Conservation (phyloP, 2,888 invertebrate species). For the Noctua fimbriata region DNA sequence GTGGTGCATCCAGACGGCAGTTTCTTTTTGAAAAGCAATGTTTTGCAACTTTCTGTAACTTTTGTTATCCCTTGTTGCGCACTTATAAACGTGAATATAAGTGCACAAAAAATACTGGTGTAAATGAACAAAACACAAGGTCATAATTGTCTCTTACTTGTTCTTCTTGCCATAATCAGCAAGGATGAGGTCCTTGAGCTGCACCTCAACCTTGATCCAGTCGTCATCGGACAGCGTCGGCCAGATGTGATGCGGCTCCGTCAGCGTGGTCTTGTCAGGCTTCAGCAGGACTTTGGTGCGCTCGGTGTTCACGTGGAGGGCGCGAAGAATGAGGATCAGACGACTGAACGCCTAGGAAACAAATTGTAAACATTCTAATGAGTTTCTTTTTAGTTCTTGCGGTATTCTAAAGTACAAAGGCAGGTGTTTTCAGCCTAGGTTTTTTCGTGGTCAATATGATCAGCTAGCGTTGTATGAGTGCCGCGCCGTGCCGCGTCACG, state of each 20-base stretch:
- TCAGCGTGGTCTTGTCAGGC: constrained; percentile 99
- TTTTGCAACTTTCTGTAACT: neutral
- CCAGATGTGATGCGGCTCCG: constrained; percentile 99
- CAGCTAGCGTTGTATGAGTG: constrained; percentile 84
- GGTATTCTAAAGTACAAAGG: neutral
- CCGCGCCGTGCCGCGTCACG: constrained; percentile 62
- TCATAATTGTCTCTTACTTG: constrained; percentile 90
- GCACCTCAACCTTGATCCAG: constrained; percentile 99
- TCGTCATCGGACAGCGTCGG: constrained; percentile 99
- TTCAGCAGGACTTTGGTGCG: constrained; percentile 99
- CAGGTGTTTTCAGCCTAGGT: neutral
- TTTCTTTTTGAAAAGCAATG: neutral
- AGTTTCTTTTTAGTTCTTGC: neutral
- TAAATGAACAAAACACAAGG: neutral
- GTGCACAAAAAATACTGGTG: too few relatives aligned
- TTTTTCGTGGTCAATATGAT: constrained; percentile 64
- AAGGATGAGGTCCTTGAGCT: constrained; percentile 99
- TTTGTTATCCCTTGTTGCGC: neutral
- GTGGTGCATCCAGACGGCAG: neutral
- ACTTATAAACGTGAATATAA: neutral
- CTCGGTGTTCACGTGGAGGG: constrained; percentile 99
- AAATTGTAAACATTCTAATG: neutral
- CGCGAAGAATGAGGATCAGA: constrained; percentile 98
- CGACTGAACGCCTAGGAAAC: constrained; percentile 96
- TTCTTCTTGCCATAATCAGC: constrained; percentile 99